Evolutionary conservation across 92 coral and sea anemone species (phyloP), one percentile per base, ranked within the genome.

Genomic region (Actinostola sp.): DNA sequence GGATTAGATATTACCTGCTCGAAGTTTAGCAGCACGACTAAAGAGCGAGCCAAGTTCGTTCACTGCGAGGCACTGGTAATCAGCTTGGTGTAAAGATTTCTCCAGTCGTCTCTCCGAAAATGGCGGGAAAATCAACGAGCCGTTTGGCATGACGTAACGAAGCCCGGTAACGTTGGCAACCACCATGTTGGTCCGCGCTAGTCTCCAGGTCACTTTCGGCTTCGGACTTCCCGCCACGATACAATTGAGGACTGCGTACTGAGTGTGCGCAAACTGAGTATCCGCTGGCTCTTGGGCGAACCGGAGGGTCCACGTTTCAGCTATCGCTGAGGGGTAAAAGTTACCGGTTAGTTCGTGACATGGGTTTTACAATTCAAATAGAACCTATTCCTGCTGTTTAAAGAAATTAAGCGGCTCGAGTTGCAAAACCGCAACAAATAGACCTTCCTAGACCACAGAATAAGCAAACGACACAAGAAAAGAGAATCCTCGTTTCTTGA

Each of bases 241-340:
- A 61, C 99, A 95, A 44, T 87, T 86, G 30, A 95, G 85, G 39
- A 88, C 82, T 34, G 90, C 97, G 42, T 88, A 83, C 70, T 85
- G 93, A 70, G 84, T 88, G 70, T 86, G 92, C 62, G 99, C 93
- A 86, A 95, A 95, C 52, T 75, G 92, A 38, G 89, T 88, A 71
- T 92, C 93, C 68, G 82, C 85, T 80, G 99, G 99, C 77, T 95
- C 99, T 67, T 95, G 80, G n/a, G 49, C 65, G 64, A 95, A 95
- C 26, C 87, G 82, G 31, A 95, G 85, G 8, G 85, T 91, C 92
- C 82, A 72, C 28, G 97, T 89, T 25, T 83, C 83, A 52, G 87
- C 72, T 25, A 28, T 89, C 87, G 64, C 19, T 34, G 28, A 45
- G 21, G 24, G 66, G 66, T 10, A 57, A 61, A 32, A 20, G n/a